Percentiles rank a stretch among this genome's conserved stretches.
These are phyloP conservation scores for Dolichoris vasculosae DNA, from an alignment of 1,140 invertebrate species.

Conservation along the genomic window DNA sequence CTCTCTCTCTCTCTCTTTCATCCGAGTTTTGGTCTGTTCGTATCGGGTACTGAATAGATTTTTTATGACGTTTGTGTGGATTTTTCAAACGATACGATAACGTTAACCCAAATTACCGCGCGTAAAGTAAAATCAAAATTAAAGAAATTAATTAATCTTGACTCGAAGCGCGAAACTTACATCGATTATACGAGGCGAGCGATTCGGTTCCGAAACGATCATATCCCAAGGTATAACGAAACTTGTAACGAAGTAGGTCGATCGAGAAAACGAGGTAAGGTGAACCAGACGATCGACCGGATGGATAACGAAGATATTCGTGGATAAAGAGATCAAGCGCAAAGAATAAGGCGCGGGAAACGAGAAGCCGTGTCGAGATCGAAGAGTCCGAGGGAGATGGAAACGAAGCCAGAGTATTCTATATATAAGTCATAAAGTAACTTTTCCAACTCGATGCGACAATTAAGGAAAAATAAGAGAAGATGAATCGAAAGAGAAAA, in stretches of 20 bases:
- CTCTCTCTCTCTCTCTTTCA: neutral
- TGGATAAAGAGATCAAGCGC: conserved; percentile 4
- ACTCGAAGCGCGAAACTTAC: too few species aligned
- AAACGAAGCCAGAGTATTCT: conserved; percentile 6
- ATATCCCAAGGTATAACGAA: neutral
- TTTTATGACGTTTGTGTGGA: neutral
- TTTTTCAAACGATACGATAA: conserved; percentile 2
- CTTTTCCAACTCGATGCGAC: conserved; percentile 38
- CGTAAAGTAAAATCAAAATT: neutral
- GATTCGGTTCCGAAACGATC: neutral
- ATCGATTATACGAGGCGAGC: too few species aligned
- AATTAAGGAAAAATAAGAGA: conserved; percentile 27
- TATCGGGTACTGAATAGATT: neutral
- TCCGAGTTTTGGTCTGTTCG: neutral
- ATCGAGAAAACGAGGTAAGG: neutral
- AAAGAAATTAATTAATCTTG: neutral
- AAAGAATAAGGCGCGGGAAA: neutral
- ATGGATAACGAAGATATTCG: neutral
- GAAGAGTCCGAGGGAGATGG: neutral
- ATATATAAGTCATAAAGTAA: conserved; percentile 27
- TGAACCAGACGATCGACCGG: neutral
- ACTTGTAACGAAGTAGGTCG: neutral
- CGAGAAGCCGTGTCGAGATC: neutral
- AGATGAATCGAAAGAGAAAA: neutral
- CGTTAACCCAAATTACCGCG: neutral